These are phyloP conservation scores for Falco concolor DNA, from an alignment of 2,797 vertebrate genomes.

Conservation along the genomic window DNA sequence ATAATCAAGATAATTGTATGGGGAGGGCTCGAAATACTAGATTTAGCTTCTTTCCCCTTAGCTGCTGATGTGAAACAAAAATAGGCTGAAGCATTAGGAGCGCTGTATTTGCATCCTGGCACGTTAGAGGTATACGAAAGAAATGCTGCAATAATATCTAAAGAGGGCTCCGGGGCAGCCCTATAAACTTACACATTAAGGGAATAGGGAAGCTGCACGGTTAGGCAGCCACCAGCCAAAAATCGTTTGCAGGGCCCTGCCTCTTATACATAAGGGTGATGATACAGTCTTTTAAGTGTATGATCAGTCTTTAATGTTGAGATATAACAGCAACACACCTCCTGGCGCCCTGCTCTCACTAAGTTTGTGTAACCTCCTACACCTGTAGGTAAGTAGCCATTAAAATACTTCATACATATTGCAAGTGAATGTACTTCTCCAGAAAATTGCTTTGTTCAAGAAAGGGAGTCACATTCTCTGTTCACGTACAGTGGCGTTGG, in stretches of 20 bases:
- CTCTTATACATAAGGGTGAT: background rate
- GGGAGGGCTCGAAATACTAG: background rate
- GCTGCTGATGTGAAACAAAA: conserved; percentile 20
- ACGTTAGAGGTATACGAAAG: background rate
- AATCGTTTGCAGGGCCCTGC: background rate
- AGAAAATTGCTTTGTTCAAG: background rate
- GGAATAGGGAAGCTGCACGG: background rate
- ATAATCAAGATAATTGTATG: background rate
- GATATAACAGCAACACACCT: background rate
- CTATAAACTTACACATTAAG: background rate
- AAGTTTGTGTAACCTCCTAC: background rate
- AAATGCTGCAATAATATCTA: background rate
- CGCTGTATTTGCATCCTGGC: background rate
- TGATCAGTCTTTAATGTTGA: background rate
- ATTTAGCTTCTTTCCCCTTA: background rate
- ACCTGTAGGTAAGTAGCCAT: background rate
- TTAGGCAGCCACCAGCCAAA: background rate
- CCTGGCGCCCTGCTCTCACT: background rate
- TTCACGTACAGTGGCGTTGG: background rate
- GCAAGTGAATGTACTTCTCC: background rate
- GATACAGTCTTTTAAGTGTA: background rate
- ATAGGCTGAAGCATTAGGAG: background rate
- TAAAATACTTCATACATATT: background rate
- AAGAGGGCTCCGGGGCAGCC: conserved; percentile 5
- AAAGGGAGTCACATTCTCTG: background rate